Percentiles rank a stretch among this genome's conserved stretches.
Conservation (phyloP, 1,140 invertebrate species). For the Mactra quadrangularis region DNA sequence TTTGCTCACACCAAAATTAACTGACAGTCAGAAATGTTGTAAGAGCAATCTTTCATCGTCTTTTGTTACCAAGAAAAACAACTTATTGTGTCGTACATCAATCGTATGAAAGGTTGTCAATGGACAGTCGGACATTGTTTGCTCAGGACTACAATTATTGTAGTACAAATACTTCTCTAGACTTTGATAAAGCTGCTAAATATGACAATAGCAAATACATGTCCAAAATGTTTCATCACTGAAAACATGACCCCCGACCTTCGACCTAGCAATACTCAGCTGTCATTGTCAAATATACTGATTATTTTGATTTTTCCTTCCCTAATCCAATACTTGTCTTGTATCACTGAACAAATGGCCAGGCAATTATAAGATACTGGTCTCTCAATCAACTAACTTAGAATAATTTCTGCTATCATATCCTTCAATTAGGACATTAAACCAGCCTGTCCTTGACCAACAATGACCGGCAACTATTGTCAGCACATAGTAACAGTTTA, state of each 20-base stretch:
- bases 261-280: background rate
- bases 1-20: too few relatives aligned
- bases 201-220: conserved; percentile 57
- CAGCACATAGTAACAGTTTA: too few relatives aligned
- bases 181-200: conserved; percentile 55
- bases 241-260: background rate
- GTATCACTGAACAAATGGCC: too few relatives aligned
- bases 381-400: too few relatives aligned
- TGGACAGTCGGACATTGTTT: conserved; percentile 45
- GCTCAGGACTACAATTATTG: conserved; percentile 37
- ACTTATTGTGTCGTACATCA: conserved; percentile 63
- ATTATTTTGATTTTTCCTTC: too few relatives aligned
- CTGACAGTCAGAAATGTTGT: background rate
- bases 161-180: conserved; percentile 26
- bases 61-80: conserved; percentile 49
- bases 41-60: conserved; percentile 8
- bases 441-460: too few relatives aligned
- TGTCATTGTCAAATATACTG: too few relatives aligned
- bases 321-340: too few relatives aligned
- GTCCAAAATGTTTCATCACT: conserved; percentile 5
- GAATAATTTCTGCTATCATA: too few relatives aligned
- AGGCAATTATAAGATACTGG: too few relatives aligned
- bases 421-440: too few relatives aligned
- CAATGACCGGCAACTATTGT: too few relatives aligned
- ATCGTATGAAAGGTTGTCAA: conserved; percentile 24